These are phyloP conservation scores for Synanthedon andrenaeformis DNA, from an alignment of 2,888 invertebrate species.

Conservation along the genomic window DNA sequence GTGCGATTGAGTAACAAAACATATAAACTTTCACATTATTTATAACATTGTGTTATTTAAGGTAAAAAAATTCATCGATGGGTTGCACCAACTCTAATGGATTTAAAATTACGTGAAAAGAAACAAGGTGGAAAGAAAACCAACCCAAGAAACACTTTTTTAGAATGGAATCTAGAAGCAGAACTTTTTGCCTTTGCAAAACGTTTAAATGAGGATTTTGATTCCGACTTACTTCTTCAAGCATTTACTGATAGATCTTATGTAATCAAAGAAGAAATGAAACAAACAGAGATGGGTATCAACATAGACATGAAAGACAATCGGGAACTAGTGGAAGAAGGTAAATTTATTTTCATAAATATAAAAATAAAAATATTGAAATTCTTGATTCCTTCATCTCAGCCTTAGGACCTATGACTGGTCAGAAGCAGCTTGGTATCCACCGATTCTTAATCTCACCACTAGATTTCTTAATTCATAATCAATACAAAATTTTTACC, in stretches of 20 bases:
- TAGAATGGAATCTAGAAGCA: conserved; percentile 91
- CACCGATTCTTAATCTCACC: too few relatives aligned
- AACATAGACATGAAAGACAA: conserved; percentile 77
- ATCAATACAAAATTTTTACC: too few relatives aligned
- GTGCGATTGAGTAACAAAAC: too few relatives aligned
- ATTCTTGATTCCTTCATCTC: too few relatives aligned
- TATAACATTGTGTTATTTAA: conserved; percentile 13
- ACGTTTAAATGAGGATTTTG: conserved; percentile 86
- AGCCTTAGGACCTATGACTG: background rate
- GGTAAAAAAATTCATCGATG: conserved; percentile 69
- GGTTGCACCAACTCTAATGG: conserved; percentile 77
- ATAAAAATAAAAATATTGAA: background rate
- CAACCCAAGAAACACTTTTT: conserved; percentile 69
- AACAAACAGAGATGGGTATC: conserved; percentile 78
- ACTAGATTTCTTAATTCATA: too few relatives aligned
- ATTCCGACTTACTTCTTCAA: conserved; percentile 74
- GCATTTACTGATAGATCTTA: conserved; percentile 88
- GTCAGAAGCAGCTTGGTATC: too few relatives aligned
- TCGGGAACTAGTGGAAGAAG: conserved; percentile 74
- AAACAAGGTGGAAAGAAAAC: conserved; percentile 69
- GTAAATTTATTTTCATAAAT: conserved; percentile 16
- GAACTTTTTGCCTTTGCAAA: conserved; percentile 91
- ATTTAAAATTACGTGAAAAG: conserved; percentile 70
- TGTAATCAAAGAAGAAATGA: conserved; percentile 76
- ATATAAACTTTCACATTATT: too few relatives aligned